Base-by-base conservation (phyloP, 2,888 invertebrate genomes). In the Bombyx huttoni region DNA sequence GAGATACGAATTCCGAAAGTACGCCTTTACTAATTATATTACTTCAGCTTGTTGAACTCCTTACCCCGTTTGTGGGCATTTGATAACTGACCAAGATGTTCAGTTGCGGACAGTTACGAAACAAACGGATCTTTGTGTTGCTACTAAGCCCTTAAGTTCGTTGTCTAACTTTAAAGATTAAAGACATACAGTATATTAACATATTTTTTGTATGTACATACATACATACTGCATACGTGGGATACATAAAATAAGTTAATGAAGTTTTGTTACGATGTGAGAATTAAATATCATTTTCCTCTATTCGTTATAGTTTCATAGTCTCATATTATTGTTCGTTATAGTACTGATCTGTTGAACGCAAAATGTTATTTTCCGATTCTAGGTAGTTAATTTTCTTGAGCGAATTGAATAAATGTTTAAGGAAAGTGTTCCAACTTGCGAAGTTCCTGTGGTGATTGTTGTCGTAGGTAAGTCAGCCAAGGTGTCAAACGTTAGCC, bases 21-120 rank as follows among this genome's bases (percentile, higher is more conserved):
- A 65, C 67, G 63, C 64, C 64, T 58, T 62, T 61, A 63, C 65
- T 80, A 78, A 80, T 78, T 78, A 75, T 75, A 80, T 78, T 79
- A 78, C 74, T 79, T 77, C 60, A 67, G 53, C 60, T 59, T 56
- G 57, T 59, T 57, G 63, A 73, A 75, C 68, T 74, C 74, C 61
- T 59, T 60, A 54, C 58, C 62, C 56, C 56, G 51, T 51, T 52
- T 54, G 58, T 54, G 54, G 52, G 53, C 56, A 56, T 52, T 60
- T 59, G 64, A 66, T 69, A 68, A 62, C 68, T 69, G 72, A 67
- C 73, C 70, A 69, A 65, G 68, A 70, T 61, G 63, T 57, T 66
- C 64, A 60, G 60, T 67, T 62, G 67, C 57, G 64, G 67, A 63
- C 65, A 65, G 56, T 64, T 65, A 59, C 53, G 51, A 57, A 56